A percentile compares a stretch with the other conserved stretches of the same genome.
phyloP scores from a whole-genome alignment of 2,113 vertebrate genomes.

The Colaptes auratus region DNA sequence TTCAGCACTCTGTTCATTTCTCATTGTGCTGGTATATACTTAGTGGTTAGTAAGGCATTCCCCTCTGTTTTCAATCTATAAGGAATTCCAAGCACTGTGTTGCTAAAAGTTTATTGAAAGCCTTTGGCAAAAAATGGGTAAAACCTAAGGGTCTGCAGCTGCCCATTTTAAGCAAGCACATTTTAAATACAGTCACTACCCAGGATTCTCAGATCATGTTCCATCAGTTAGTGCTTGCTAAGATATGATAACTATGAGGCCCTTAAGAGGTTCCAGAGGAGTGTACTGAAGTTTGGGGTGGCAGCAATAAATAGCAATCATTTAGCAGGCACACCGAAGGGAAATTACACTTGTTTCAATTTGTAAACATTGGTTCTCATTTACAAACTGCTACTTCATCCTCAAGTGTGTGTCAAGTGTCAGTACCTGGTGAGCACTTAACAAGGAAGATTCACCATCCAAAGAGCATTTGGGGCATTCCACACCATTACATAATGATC shows the following conservation, averaged over 20 bases:
- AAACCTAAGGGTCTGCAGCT: neutral
- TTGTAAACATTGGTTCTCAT: neutral
- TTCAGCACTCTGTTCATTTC: neutral
- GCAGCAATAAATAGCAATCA: neutral
- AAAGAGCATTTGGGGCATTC: neutral
- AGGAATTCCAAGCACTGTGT: neutral
- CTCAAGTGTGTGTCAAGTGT: neutral
- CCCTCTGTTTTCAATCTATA: slow-evolving; percentile 32
- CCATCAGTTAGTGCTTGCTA: neutral
- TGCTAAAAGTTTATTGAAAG: slow-evolving; percentile 19
- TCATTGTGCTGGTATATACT: neutral
- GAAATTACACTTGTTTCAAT: neutral
- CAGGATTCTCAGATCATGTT: neutral
- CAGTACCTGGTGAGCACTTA: neutral
- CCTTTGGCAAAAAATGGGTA: neutral
- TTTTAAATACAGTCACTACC: neutral
- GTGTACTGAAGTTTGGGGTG: fast-evolving
- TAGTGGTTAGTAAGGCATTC: slow-evolving; percentile 43
- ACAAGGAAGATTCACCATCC: neutral
- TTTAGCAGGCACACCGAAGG: neutral
- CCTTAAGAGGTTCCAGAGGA: neutral
- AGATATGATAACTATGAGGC: neutral
- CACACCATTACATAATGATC: neutral
- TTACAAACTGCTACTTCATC: neutral
- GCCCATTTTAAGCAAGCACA: neutral